These are phyloP conservation scores for Leptopilina boulardi DNA, from an alignment of 1,140 invertebrate genomes.

Conservation along the genomic window DNA sequence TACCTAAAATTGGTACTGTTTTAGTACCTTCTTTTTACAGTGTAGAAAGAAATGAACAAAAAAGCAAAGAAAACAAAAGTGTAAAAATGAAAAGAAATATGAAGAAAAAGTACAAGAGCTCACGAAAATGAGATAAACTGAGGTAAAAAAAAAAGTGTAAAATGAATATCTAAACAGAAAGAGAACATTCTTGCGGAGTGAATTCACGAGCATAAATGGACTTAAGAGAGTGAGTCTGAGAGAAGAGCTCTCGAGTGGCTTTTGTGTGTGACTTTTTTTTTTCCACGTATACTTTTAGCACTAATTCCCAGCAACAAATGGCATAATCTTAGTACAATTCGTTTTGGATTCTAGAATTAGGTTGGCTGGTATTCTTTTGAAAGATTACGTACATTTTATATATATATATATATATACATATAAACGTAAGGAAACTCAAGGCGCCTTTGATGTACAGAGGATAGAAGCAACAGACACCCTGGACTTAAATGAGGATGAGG, in stretches of 20 bases:
- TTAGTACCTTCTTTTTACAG: too few relatives aligned
- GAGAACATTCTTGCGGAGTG: neutral
- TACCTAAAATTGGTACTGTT: too few relatives aligned
- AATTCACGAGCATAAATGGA: neutral
- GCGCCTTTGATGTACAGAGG: neutral
- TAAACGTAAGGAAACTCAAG: neutral
- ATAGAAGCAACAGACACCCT: slow-evolving; percentile 2
- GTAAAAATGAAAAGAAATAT: too few relatives aligned
- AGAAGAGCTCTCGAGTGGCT: neutral
- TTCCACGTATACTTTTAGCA: neutral
- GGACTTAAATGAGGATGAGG: slow-evolving; percentile 34
- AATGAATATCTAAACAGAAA: neutral
- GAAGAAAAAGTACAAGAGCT: too few relatives aligned
- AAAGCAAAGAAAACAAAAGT: too few relatives aligned
- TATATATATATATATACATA: too few relatives aligned
- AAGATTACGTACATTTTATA: slow-evolving; percentile 31
- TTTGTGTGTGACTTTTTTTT: neutral
- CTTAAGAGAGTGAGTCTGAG: neutral
- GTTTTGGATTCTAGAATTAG: slow-evolving; percentile 11
- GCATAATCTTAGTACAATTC: slow-evolving; percentile 17
- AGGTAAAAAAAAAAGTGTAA: neutral
- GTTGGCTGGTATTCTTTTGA: slow-evolving; percentile 14
- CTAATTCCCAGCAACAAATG: slow-evolving; percentile 21
- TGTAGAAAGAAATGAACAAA: too few relatives aligned
- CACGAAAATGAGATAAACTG: too few relatives aligned